Conservation (phyloP, 2,113 vertebrate species). For the Phaethornis superciliosus region DNA sequence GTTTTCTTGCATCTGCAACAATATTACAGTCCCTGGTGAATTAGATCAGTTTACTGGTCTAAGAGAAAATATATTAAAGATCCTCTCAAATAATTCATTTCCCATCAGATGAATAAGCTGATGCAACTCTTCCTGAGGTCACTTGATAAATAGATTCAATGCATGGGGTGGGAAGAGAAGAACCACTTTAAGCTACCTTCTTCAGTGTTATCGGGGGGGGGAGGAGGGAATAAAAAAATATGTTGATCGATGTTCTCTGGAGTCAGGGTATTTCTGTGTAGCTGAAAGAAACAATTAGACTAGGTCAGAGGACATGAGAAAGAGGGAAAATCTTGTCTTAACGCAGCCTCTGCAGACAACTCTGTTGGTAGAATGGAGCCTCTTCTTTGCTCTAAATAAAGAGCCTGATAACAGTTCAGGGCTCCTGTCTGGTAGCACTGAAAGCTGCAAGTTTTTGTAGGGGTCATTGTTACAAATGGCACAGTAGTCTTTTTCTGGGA, state of each 20-base stretch:
- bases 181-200: background rate
- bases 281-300: constrained; percentile 30
- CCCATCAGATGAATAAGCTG: background rate
- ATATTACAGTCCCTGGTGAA: background rate
- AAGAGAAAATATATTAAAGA: background rate
- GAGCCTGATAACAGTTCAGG: background rate
- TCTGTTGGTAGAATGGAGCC: background rate
- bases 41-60: background rate
- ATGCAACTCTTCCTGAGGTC: background rate
- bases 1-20: background rate
- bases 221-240: background rate
- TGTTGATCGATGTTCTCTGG: rapidly evolving
- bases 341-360: background rate
- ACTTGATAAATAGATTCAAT: background rate
- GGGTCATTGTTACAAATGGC: background rate
- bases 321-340: background rate
- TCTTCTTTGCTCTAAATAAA: background rate
- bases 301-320: constrained; percentile 12
- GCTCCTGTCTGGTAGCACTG: background rate
- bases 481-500: background rate
- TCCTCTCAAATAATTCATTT: background rate
- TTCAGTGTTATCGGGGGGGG: background rate
- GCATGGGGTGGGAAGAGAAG: background rate
- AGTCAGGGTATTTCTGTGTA: background rate
- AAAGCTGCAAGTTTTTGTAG: background rate